These are phyloP conservation scores for Melieria picta DNA, from an alignment of 2,888 invertebrate species.

Conservation along the genomic window DNA sequence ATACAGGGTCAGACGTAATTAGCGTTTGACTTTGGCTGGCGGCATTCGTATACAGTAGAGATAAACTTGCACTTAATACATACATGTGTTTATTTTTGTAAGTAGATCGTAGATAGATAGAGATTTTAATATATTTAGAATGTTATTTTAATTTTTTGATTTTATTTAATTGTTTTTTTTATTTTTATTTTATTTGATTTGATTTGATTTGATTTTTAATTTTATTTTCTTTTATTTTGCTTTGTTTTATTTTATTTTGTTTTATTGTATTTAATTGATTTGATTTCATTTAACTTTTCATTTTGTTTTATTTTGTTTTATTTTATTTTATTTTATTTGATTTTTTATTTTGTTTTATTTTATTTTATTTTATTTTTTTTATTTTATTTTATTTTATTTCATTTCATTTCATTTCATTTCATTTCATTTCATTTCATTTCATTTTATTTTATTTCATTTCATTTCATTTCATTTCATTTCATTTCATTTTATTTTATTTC, in stretches of 20 bases:
- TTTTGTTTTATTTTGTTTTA: constrained; percentile 11
- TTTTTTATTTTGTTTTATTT: constrained; percentile 1
- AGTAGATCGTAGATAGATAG: neutral
- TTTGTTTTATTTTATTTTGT: constrained; percentile 2
- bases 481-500: too few relatives aligned
- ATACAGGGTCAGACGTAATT: too few relatives aligned
- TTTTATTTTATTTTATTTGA: constrained; percentile 17
- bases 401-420: too few relatives aligned
- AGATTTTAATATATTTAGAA: neutral
- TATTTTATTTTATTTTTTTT: neutral
- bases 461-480: too few relatives aligned
- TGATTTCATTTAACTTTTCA: constrained; percentile 14
- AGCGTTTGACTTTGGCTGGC: too few relatives aligned
- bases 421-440: too few relatives aligned
- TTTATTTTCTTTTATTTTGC: neutral
- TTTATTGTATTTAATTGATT: constrained; percentile 8
- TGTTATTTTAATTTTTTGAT: neutral
- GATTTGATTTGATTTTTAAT: neutral
- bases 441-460: too few relatives aligned
- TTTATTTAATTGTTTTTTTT: neutral
- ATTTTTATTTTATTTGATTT: neutral
- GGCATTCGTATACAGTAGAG: too few relatives aligned
- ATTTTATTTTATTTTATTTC: too few relatives aligned
- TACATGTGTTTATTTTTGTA: neutral
- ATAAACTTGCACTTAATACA: too few relatives aligned